These are phyloP conservation scores for Emydoidea blandingii DNA, from an alignment of 2,797 vertebrate genomes.

Conservation along the genomic window DNA sequence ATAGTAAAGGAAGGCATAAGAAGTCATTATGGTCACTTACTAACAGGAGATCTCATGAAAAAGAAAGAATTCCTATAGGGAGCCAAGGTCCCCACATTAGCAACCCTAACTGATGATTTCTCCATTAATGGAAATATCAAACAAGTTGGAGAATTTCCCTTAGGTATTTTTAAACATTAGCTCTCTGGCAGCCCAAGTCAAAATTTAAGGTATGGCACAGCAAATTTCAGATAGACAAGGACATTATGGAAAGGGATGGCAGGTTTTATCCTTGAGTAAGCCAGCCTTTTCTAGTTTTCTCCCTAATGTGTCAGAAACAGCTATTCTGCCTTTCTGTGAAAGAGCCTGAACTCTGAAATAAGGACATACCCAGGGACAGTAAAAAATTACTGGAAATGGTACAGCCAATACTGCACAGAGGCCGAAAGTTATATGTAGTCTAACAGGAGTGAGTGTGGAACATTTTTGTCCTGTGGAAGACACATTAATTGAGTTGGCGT, in stretches of 20 bases:
- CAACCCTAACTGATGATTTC: slow-evolving; percentile 5
- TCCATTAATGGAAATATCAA: slow-evolving; percentile 14
- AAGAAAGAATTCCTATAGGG: background rate
- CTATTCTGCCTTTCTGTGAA: background rate
- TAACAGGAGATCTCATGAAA: background rate
- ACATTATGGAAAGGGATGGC: slow-evolving; percentile 37
- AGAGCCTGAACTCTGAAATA: background rate
- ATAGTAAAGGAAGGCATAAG: background rate
- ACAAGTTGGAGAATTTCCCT: slow-evolving; percentile 35
- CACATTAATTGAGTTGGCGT: background rate
- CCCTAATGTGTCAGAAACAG: slow-evolving; percentile 15
- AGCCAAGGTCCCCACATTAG: background rate
- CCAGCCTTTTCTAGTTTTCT: slow-evolving; percentile 22
- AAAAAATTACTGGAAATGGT: background rate
- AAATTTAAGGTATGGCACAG: background rate
- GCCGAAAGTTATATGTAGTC: background rate
- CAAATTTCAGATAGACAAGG: slow-evolving; percentile 19
- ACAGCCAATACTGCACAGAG: background rate
- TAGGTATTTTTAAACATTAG: slow-evolving; percentile 30
- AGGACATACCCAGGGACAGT: background rate
- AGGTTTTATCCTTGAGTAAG: slow-evolving; percentile 40
- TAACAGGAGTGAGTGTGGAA: background rate
- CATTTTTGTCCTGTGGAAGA: background rate
- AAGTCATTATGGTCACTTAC: background rate
- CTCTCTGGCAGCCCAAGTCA: slow-evolving; percentile 20